phyloP scores from a whole-genome alignment of 2,113 vertebrate genomes.

The Dendrocopos noguchii region DNA sequence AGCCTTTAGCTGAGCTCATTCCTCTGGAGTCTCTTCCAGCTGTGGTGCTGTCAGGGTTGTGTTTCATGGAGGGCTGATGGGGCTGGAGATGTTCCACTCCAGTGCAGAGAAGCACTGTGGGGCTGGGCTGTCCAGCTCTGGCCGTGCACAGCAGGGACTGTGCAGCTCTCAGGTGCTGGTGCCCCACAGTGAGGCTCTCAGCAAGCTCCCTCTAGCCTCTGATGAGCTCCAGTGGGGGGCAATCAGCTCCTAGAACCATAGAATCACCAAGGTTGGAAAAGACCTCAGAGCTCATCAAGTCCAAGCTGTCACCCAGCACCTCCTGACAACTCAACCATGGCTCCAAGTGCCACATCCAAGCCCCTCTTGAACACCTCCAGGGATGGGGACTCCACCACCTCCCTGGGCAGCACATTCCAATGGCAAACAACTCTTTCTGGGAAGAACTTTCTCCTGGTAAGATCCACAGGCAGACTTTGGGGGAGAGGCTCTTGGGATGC shows the following conservation, averaged over 20 bases:
- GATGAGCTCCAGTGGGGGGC: neutral
- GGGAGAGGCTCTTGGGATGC: neutral
- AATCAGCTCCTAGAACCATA: neutral
- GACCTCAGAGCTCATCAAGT: no score
- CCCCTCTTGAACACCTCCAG: no score
- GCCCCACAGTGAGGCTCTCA: neutral
- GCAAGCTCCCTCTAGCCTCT: neutral
- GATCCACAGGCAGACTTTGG: neutral
- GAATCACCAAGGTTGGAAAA: no score
- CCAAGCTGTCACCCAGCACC: no score
- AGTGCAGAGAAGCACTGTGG: neutral
- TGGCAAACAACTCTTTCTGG: no score
- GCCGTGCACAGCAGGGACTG: fast-evolving
- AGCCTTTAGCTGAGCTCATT: neutral
- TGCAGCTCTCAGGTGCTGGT: neutral
- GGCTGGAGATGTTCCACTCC: neutral
- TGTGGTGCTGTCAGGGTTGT: neutral
- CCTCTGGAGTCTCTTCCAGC: neutral
- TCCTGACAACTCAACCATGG: no score
- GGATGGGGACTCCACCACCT: no score
- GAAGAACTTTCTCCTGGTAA: neutral
- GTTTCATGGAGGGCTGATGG: neutral
- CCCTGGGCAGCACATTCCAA: no score
- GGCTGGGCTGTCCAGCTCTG: neutral
- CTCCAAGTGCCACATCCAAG: no score